A percentile compares a stretch with the other conserved stretches of the same genome.
Evolutionary conservation across 2,113 vertebrate species (phyloP).

Genomic region (Prinia subflava): DNA sequence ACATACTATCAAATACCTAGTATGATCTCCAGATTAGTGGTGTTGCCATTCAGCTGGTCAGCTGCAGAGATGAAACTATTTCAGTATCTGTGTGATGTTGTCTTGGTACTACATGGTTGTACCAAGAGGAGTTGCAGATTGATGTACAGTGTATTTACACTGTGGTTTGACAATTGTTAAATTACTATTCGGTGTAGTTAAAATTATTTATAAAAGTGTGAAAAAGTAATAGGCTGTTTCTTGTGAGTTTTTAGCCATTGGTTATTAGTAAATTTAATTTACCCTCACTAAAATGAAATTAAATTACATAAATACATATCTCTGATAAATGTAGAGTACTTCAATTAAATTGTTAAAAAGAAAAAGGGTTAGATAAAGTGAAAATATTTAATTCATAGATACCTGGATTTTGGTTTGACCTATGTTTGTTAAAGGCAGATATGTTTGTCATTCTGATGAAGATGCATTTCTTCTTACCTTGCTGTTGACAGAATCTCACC

Average conservation of each 20-base stretch:
- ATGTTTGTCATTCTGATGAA: conserved; percentile 67
- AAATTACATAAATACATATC: neutral
- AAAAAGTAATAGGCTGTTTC: neutral
- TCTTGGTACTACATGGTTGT: neutral
- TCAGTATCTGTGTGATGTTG: too few relatives aligned
- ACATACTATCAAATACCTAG: neutral
- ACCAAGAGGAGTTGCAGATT: neutral
- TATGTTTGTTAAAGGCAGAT: conserved; percentile 54
- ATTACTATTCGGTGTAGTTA: neutral
- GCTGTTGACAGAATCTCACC: conserved; percentile 61
- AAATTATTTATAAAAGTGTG: neutral
- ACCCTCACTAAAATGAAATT: neutral
- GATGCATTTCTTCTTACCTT: conserved; percentile 51
- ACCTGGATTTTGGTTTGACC: conserved; percentile 47
- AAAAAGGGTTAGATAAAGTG: neutral
- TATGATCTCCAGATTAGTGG: neutral
- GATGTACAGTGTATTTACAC: neutral
- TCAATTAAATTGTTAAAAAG: neutral
- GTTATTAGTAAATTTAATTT: neutral
- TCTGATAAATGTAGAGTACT: neutral
- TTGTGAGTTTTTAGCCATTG: neutral
- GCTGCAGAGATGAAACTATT: neutral
- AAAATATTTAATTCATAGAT: conserved; percentile 28
- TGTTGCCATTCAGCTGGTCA: neutral
- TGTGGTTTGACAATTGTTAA: neutral